phyloP scores from a whole-genome alignment of 2,797 vertebrate genomes.

The Orientallactaga sibirica region DNA sequence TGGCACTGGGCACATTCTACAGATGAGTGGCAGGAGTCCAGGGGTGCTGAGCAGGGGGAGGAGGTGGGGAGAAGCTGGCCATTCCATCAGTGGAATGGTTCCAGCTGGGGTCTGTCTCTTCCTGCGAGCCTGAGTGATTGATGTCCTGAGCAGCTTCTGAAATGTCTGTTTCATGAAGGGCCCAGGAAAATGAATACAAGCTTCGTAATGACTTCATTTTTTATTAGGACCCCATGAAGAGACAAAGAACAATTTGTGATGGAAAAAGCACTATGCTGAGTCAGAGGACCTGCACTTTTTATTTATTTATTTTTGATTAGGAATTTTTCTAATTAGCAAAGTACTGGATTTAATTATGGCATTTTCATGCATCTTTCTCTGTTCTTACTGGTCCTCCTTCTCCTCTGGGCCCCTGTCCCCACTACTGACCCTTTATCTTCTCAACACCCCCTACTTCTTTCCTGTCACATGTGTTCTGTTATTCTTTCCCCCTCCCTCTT shows the following conservation, averaged over 20 bases:
- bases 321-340: background rate
- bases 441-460: too few relatives aligned
- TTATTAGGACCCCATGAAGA: background rate
- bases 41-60: slow-evolving; percentile 64
- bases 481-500: background rate
- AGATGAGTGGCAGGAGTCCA: slow-evolving; percentile 77
- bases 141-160: slow-evolving; percentile 65
- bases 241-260: background rate
- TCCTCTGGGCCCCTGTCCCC: background rate
- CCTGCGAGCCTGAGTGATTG: slow-evolving; percentile 64
- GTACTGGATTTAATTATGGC: background rate
- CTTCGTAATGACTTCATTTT: slow-evolving; percentile 66
- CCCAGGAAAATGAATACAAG: background rate
- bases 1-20: slow-evolving; percentile 58
- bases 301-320: background rate
- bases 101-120: slow-evolving; percentile 75
- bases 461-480: background rate
- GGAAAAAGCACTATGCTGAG: background rate
- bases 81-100: slow-evolving; percentile 62
- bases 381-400: background rate
- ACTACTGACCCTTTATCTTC: background rate
- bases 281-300: background rate
- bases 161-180: slow-evolving; percentile 16
- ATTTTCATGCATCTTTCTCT: background rate
- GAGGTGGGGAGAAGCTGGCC: slow-evolving; percentile 33